Conservation (phyloP, 2,797 vertebrate genomes). For the Distichodus sexfasciatus region DNA sequence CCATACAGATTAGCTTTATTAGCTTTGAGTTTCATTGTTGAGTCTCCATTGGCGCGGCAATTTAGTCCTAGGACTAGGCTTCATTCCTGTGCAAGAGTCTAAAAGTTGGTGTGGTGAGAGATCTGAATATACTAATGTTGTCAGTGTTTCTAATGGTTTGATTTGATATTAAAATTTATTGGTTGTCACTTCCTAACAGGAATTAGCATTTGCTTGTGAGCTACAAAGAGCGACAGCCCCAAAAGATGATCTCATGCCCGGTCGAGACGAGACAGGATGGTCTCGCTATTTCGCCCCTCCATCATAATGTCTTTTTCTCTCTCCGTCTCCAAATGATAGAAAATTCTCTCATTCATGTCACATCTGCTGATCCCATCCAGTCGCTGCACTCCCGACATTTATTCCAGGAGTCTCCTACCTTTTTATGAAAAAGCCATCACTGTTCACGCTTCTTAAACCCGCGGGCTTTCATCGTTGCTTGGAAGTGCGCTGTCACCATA, state of each 20-base stretch:
- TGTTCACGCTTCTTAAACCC: conserved; percentile 76
- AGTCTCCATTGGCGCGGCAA: too few species aligned
- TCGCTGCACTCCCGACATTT: conserved; percentile 34
- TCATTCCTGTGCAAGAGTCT: too few species aligned
- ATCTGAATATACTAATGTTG: too few species aligned
- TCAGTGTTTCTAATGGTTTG: too few species aligned
- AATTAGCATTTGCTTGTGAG: not conserved
- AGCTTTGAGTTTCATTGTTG: too few species aligned
- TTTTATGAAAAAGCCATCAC: conserved; percentile 78
- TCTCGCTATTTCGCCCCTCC: conserved; percentile 29
- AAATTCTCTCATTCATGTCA: conserved; percentile 52
- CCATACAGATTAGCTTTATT: too few species aligned
- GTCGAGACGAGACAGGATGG: conserved; percentile 25
- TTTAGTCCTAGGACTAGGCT: too few species aligned
- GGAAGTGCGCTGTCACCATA: conserved; percentile 77
- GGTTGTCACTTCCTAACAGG: conserved; percentile 6
- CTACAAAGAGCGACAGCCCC: not conserved
- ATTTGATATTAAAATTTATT: conserved; percentile 13
- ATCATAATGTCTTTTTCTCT: conserved; percentile 32
- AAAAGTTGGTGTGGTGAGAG: too few species aligned
- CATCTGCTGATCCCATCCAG: conserved; percentile 76
- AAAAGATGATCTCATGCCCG: conserved; percentile 12
- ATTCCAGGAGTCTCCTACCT: conserved; percentile 77
- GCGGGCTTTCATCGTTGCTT: conserved; percentile 73
- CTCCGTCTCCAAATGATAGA: conserved; percentile 37